Conservation (phyloP, 1,140 invertebrate genomes). For the Anoplolepis gracilipes region DNA sequence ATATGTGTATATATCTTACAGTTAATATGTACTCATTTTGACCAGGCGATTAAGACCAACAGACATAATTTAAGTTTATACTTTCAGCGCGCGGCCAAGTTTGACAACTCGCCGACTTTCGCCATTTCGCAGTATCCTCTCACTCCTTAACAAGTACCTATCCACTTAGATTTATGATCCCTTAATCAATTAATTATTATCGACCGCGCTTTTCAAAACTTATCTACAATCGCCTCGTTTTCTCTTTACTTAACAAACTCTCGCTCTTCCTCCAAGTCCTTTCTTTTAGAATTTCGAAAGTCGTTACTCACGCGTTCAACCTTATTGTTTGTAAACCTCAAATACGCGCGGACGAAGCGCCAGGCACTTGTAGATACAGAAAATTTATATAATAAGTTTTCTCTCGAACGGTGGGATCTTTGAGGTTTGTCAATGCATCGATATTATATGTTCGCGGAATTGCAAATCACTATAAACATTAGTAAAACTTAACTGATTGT, state of each 20-base stretch:
- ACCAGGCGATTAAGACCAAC: slow-evolving; percentile 72
- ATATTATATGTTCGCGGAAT: background rate
- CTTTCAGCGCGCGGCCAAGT: slow-evolving; percentile 73
- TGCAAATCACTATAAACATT: slow-evolving; percentile 10
- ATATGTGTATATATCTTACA: slow-evolving; percentile 70
- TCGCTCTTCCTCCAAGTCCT: slow-evolving; percentile 16
- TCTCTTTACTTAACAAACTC: slow-evolving; percentile 2
- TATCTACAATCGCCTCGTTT: slow-evolving; percentile 8
- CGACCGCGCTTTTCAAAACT: slow-evolving; percentile 50
- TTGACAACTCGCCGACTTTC: slow-evolving; percentile 51
- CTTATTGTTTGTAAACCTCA: slow-evolving; percentile 66
- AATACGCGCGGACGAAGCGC: slow-evolving; percentile 69
- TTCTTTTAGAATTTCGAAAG: slow-evolving; percentile 67
- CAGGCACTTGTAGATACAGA: slow-evolving; percentile 71
- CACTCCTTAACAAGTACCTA: slow-evolving; percentile 69
- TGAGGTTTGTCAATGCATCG: background rate
- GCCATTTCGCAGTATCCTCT: slow-evolving; percentile 59
- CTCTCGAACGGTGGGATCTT: slow-evolving; percentile 29
- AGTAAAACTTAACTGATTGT: background rate
- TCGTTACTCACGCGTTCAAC: slow-evolving; percentile 46
- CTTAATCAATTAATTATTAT: slow-evolving; percentile 73
- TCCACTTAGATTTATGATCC: slow-evolving; percentile 53
- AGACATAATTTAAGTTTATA: slow-evolving; percentile 75
- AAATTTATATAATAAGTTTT: slow-evolving; percentile 47
- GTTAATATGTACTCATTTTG: slow-evolving; percentile 71